These are phyloP conservation scores for Augochlorella aurata DNA, from an alignment of 2,888 invertebrate species.

Conservation along the genomic window DNA sequence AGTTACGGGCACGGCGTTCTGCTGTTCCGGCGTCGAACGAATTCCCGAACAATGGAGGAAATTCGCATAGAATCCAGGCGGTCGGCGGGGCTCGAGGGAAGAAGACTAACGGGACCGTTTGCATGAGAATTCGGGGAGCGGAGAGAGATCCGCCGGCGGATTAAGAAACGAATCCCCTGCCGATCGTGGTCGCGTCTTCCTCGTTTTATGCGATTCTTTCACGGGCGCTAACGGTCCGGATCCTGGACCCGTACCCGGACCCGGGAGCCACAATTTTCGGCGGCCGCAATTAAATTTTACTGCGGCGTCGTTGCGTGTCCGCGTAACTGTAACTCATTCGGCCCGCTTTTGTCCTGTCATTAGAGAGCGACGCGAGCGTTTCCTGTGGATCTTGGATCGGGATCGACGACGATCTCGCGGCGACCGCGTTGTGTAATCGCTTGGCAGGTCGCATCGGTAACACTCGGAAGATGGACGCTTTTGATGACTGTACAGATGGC, in stretches of 20 bases:
- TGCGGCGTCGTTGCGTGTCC: slow-evolving; percentile 18
- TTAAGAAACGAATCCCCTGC: slow-evolving; percentile 30
- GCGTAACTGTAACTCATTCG: slow-evolving; percentile 47
- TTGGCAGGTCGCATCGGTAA: too few relatives aligned
- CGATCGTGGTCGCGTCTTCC: slow-evolving; percentile 29
- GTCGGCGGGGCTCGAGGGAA: not conserved
- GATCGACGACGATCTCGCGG: slow-evolving; percentile 27
- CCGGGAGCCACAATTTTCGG: slow-evolving; percentile 36
- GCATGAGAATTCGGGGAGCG: slow-evolving; percentile 39
- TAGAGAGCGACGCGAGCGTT: slow-evolving; percentile 42
- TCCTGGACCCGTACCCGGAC: not conserved
- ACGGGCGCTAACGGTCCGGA: slow-evolving; percentile 32
- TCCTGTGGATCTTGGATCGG: slow-evolving; percentile 42
- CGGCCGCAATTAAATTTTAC: slow-evolving; percentile 39
- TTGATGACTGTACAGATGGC: too few relatives aligned
- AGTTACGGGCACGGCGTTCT: not conserved
- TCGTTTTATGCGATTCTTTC: slow-evolving; percentile 35
- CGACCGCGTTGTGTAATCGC: slow-evolving; percentile 10
- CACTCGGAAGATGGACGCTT: too few relatives aligned
- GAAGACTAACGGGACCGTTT: slow-evolving; percentile 32
- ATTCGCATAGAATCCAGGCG: slow-evolving; percentile 22
- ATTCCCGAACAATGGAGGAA: slow-evolving; percentile 23
- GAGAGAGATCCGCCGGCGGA: slow-evolving; percentile 16
- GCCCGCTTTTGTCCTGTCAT: slow-evolving; percentile 41
- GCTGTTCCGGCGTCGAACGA: slow-evolving; percentile 3